Percentiles rank a stretch among this genome's conserved stretches.
Evolutionary conservation across 2,113 vertebrate species (phyloP).

Genomic region (Thunnus maccoyii): DNA sequence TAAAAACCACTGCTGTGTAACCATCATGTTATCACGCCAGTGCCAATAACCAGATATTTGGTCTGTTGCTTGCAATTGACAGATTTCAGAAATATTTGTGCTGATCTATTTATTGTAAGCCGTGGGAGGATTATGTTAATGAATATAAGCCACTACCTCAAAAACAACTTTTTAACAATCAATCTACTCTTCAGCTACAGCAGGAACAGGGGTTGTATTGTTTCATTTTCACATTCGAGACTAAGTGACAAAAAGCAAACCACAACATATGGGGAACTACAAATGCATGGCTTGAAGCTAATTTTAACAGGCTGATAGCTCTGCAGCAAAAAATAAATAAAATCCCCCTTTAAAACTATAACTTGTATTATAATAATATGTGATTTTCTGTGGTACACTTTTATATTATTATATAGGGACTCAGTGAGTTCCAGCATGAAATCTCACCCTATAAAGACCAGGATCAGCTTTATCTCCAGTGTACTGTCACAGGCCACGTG

Average conservation of each 20-base stretch:
- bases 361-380: not conserved
- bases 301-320: not conserved
- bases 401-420: slow-evolving; percentile 10
- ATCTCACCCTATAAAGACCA: not conserved
- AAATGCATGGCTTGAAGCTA: slow-evolving; percentile 1
- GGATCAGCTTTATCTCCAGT: slow-evolving; percentile 26
- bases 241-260: not conserved
- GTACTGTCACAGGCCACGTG: slow-evolving; percentile 9
- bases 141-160: not conserved
- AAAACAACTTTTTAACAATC: not conserved
- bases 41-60: no score
- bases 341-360: not conserved
- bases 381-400: slow-evolving; percentile 13
- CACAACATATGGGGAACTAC: not conserved
- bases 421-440: slow-evolving; percentile 9
- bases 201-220: not conserved
- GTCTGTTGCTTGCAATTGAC: no score
- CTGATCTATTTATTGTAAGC: not conserved
- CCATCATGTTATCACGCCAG: no score
- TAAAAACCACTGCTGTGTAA: no score
- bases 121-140: not conserved
- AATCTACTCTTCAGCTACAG: not conserved
- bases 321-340: not conserved
- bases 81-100: not conserved
- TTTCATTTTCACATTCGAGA: not conserved